Percentiles rank a stretch among this genome's conserved stretches.
Conservation (phyloP, 2,797 vertebrate species). For the Phyllotis vaccarum region DNA sequence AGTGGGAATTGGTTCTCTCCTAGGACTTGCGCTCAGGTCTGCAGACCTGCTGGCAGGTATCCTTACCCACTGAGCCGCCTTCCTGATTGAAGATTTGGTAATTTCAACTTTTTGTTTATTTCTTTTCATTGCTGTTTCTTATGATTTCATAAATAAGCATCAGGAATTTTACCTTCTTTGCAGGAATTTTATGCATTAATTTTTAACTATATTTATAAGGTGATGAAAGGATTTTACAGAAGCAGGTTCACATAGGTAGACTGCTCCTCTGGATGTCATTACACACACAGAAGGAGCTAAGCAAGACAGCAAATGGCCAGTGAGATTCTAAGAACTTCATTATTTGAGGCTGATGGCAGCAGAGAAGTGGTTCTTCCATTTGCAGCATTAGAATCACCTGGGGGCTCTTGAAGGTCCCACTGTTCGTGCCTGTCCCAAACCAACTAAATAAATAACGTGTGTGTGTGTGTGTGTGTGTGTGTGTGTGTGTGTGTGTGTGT, state of each 20-base stretch:
- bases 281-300: neutral
- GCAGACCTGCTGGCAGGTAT: neutral
- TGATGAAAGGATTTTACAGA: conserved; percentile 26
- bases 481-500: neutral
- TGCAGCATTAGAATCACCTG: neutral
- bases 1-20: neutral
- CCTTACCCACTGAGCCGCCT: neutral
- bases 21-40: neutral
- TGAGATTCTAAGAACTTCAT: neutral
- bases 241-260: conserved; percentile 18
- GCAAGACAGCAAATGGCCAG: neutral
- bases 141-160: conserved; percentile 45
- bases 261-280: conserved; percentile 32
- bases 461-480: neutral
- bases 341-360: neutral
- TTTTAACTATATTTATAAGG: neutral
- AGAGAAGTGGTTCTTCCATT: neutral
- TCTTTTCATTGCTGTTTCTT: conserved; percentile 20
- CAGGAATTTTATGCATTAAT: conserved; percentile 49
- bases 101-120: neutral
- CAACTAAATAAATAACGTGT: neutral
- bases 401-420: neutral
- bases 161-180: conserved; percentile 8
- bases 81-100: neutral
- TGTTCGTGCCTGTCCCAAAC: neutral